Evolutionary conservation across 2,113 vertebrate species (phyloP).

Genomic region (Theristicus caerulescens): DNA sequence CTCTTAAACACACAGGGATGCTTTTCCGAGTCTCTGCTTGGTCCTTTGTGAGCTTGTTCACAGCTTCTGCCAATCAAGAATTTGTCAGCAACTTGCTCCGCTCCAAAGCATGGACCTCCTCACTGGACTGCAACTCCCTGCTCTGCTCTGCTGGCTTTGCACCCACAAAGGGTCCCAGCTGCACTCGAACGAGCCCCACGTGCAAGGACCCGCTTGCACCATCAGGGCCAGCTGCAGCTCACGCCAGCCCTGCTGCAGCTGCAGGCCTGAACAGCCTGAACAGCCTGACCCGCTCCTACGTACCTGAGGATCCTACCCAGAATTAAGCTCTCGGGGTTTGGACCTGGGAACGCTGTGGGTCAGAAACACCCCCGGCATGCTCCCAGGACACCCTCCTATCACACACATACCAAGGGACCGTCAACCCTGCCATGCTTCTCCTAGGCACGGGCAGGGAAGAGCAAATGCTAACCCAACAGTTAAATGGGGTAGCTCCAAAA

Average conservation of each 20-base stretch:
- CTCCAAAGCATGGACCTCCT: not conserved
- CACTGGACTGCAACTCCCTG: not conserved
- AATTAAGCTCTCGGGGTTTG: not conserved
- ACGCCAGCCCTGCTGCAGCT: not conserved
- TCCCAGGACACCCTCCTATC: not conserved
- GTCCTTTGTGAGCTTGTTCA: not conserved
- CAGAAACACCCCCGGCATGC: not conserved
- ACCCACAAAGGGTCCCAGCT: not conserved
- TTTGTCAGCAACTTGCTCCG: not conserved
- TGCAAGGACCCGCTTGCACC: not conserved
- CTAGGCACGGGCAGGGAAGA: not conserved
- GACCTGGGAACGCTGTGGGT: not conserved
- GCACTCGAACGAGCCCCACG: accelerated
- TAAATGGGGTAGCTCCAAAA: not conserved
- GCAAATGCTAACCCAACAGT: not conserved
- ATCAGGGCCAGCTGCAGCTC: not conserved
- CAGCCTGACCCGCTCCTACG: accelerated
- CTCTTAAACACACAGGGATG: not conserved
- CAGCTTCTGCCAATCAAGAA: not conserved
- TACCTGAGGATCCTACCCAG: not conserved
- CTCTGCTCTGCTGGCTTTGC: not conserved
- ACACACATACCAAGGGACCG: not conserved
- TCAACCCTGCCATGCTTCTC: not conserved
- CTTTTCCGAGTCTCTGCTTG: not conserved
- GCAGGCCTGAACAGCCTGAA: no score